phyloP scores from a whole-genome alignment of 2,888 invertebrate species.

The Agrotis clavis region DNA sequence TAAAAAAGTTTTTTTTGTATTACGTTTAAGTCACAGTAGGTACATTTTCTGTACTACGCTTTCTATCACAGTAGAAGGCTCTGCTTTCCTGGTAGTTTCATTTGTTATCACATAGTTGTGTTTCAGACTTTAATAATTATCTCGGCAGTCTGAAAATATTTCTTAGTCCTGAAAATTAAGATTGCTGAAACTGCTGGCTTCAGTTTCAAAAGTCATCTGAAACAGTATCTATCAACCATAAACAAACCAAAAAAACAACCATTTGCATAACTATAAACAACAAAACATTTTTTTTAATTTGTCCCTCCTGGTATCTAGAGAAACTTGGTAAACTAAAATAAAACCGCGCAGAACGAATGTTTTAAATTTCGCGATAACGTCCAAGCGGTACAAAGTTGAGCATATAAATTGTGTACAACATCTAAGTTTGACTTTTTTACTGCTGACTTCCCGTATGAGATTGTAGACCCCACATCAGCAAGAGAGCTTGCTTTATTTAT shows the following conservation, averaged over 20 bases:
- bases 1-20: too few relatives aligned
- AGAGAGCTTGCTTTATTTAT: conserved; percentile 65
- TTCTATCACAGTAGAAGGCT: too few relatives aligned
- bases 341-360: conserved; percentile 67
- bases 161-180: too few relatives aligned
- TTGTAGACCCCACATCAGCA: conserved; percentile 57
- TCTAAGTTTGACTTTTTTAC: conserved; percentile 66
- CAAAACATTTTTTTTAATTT: conserved; percentile 58
- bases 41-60: too few relatives aligned
- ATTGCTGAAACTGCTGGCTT: too few relatives aligned
- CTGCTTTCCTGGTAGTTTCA: too few relatives aligned
- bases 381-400: conserved; percentile 61
- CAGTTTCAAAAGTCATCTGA: background rate
- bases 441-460: conserved; percentile 59
- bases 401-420: conserved; percentile 62
- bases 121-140: too few relatives aligned
- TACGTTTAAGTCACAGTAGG: too few relatives aligned
- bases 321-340: conserved; percentile 69
- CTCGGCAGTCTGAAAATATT: too few relatives aligned
- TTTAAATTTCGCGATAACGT: conserved; percentile 78
- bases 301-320: conserved; percentile 48
- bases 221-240: background rate
- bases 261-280: conserved; percentile 32
- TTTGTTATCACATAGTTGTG: too few relatives aligned
- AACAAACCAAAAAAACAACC: conserved; percentile 30